A percentile compares a stretch with the other conserved stretches of the same genome.
These are phyloP conservation scores for Protodeltote pygarga DNA, from an alignment of 2,888 invertebrate species.

Conservation along the genomic window DNA sequence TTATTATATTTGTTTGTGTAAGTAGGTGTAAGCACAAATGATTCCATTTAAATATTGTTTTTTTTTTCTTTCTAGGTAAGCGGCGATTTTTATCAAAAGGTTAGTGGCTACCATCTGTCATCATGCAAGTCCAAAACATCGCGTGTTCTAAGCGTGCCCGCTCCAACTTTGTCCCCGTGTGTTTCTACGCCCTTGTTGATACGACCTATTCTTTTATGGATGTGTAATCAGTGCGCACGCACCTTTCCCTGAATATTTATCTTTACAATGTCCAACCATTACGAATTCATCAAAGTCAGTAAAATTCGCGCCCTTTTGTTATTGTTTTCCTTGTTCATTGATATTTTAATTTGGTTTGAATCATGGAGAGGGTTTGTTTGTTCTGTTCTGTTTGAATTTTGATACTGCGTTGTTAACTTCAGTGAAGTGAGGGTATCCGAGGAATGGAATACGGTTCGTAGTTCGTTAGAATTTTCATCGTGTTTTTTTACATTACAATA, in stretches of 20 bases:
- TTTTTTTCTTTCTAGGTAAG: too few species aligned
- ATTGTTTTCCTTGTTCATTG: constrained; percentile 1
- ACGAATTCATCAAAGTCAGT: constrained; percentile 40
- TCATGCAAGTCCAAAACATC: too few species aligned
- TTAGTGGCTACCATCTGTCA: too few species aligned
- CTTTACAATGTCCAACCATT: constrained; percentile 25
- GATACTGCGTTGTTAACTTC: background rate
- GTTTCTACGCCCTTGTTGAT: constrained; percentile 20
- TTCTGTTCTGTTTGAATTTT: too few species aligned
- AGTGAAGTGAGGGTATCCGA: background rate
- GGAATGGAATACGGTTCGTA: too few species aligned
- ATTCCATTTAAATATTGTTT: too few species aligned
- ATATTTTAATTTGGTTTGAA: constrained; percentile 7
- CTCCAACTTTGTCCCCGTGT: background rate
- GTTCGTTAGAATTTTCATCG: too few species aligned
- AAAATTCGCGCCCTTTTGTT: constrained; percentile 9
- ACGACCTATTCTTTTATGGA: constrained; percentile 20
- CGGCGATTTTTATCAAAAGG: too few species aligned
- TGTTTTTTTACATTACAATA: too few species aligned
- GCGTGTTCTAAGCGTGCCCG: too few species aligned
- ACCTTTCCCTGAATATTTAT: constrained; percentile 34
- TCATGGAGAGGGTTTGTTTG: background rate
- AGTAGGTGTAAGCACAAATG: too few species aligned
- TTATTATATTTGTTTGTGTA: too few species aligned
- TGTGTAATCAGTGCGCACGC: constrained; percentile 16